phyloP scores from a whole-genome alignment of 2,888 invertebrate species.

The Malthinus flaveolus region DNA sequence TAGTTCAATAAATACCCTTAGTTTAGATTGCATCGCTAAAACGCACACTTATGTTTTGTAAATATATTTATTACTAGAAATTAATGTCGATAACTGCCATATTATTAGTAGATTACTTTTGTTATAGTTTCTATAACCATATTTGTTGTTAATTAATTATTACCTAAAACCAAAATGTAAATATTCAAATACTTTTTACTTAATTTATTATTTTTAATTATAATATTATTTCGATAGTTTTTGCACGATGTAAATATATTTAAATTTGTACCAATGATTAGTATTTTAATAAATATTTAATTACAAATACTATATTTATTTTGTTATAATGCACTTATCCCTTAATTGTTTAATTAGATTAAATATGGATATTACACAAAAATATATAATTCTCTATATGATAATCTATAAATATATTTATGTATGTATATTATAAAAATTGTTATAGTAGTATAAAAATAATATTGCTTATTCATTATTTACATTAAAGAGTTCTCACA shows the following conservation, averaged over 20 bases:
- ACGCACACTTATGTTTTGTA: constrained; percentile 25
- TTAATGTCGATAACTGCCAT: constrained; percentile 5
- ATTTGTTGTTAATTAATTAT: constrained; percentile 6
- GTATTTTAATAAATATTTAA: constrained; percentile 41
- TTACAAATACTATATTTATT: constrained; percentile 6
- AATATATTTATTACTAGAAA: constrained; percentile 24
- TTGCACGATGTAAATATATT: constrained; percentile 39
- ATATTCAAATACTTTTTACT: constrained; percentile 20
- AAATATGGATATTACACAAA: too few relatives aligned
- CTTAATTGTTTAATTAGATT: too few relatives aligned
- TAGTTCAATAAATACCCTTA: constrained; percentile 39
- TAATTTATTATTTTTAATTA: constrained; percentile 23
- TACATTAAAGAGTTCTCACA: too few relatives aligned
- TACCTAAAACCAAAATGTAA: constrained; percentile 22
- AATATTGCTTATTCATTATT: too few relatives aligned
- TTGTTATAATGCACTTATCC: not conserved
- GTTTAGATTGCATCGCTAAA: constrained; percentile 18
- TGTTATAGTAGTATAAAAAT: too few relatives aligned
- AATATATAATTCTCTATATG: too few relatives aligned
- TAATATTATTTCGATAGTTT: constrained; percentile 17
- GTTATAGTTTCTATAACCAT: not conserved
- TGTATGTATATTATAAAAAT: too few relatives aligned
- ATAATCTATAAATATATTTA: too few relatives aligned
- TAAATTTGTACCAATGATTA: constrained; percentile 48
- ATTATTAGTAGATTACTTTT: constrained; percentile 1